Percentiles rank a stretch among this genome's conserved stretches.
phyloP scores from a whole-genome alignment of 2,888 invertebrate species.

The Andrena hattorfiana region DNA sequence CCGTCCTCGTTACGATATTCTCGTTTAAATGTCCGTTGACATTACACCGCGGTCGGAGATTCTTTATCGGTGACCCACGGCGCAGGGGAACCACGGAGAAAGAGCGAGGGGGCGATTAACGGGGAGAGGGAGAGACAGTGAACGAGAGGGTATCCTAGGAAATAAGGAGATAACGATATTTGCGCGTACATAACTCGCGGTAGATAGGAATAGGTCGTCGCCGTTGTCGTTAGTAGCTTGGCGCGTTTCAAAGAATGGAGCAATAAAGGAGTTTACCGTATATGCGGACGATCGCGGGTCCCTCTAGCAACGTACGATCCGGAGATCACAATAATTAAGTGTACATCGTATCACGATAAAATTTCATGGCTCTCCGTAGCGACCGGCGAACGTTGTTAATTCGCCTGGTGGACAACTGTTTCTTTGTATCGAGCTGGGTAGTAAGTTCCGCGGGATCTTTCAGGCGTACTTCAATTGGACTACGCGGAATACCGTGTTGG shows the following conservation, averaged over 20 bases:
- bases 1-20: constrained; percentile 58
- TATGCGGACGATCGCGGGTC: constrained; percentile 47
- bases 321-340: constrained; percentile 68
- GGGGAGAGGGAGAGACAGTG: constrained; percentile 13
- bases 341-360: constrained; percentile 60
- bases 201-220: constrained; percentile 70
- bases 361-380: constrained; percentile 44
- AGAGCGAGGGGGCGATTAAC: neutral
- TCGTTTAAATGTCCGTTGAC: constrained; percentile 60
- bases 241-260: constrained; percentile 67
- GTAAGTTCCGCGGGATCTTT: neutral
- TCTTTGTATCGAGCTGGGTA: constrained; percentile 8
- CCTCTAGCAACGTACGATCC: constrained; percentile 54
- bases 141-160: constrained; percentile 50
- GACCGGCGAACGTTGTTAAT: constrained; percentile 33
- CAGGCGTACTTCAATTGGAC: no score
- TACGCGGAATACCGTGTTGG: neutral
- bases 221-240: constrained; percentile 66
- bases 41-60: constrained; percentile 64
- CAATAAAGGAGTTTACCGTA: constrained; percentile 68
- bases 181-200: constrained; percentile 66
- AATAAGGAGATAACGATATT: constrained; percentile 72
- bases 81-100: constrained; percentile 42
- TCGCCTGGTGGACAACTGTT: constrained; percentile 39
- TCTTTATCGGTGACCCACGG: constrained; percentile 63